Conservation (phyloP, 1,140 invertebrate genomes). For the Ceratitis capitata region DNA sequence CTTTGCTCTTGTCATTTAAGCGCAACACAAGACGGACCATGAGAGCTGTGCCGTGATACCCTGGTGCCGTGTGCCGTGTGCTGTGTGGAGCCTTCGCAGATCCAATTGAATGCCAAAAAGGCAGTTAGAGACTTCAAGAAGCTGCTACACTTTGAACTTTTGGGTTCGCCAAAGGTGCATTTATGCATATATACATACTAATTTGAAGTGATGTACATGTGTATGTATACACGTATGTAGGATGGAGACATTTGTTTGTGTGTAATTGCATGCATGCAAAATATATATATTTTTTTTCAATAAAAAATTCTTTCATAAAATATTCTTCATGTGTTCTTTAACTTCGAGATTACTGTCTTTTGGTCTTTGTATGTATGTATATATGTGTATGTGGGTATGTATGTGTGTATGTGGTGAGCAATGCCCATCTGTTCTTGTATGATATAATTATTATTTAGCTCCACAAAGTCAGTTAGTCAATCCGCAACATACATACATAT, state of each 20-base stretch:
- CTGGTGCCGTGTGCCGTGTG: too few relatives aligned
- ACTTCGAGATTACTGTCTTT: neutral
- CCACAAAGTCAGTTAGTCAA: neutral
- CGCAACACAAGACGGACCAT: neutral
- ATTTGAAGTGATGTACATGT: neutral
- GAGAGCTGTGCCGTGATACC: too few relatives aligned
- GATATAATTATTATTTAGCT: neutral
- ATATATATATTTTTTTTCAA: too few relatives aligned
- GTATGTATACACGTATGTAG: neutral
- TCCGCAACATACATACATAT: too few relatives aligned
- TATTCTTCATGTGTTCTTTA: neutral
- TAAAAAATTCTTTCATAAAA: neutral
- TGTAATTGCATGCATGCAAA: neutral
- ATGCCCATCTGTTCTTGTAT: neutral
- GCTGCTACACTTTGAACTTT: slow-evolving; percentile 34
- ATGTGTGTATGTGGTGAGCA: neutral
- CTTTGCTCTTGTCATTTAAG: neutral
- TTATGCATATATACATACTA: neutral
- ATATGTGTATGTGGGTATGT: neutral
- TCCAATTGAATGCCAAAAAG: slow-evolving; percentile 20
- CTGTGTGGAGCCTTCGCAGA: neutral
- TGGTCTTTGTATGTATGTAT: neutral
- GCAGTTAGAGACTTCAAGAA: neutral
- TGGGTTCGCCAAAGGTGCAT: slow-evolving; percentile 11
- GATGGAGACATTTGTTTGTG: neutral